Percentiles rank a stretch among this genome's conserved stretches.
These are phyloP conservation scores for Eulemur albifrons DNA, from an alignment of 2,797 vertebrate species.

Conservation along the genomic window DNA sequence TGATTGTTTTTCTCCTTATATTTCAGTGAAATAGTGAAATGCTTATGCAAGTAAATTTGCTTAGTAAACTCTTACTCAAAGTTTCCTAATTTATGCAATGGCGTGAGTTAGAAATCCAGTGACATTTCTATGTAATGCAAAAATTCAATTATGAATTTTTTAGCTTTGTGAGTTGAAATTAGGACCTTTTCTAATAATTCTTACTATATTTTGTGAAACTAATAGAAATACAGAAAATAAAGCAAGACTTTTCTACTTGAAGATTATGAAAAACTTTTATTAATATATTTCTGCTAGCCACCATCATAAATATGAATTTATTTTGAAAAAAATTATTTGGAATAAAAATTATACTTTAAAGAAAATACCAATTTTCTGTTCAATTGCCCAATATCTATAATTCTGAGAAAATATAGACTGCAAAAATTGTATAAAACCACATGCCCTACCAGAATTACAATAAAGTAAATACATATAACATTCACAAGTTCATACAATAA, in stretches of 20 bases:
- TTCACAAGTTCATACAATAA: background rate
- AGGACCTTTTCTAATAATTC: constrained; percentile 44
- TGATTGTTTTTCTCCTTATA: background rate
- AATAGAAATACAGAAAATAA: constrained; percentile 52
- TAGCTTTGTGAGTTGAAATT: constrained; percentile 56
- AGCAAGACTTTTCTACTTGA: background rate
- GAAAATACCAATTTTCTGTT: background rate
- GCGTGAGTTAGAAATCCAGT: background rate
- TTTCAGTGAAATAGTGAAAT: background rate
- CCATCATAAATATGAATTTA: background rate
- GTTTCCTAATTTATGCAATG: background rate
- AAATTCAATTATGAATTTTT: constrained; percentile 34
- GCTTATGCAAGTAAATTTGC: background rate
- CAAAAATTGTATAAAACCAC: background rate
- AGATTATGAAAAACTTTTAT: background rate
- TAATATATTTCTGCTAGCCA: background rate
- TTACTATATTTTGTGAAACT: constrained; percentile 50
- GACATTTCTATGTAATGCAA: background rate
- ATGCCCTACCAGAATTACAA: background rate
- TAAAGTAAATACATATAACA: background rate
- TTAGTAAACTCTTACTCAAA: background rate
- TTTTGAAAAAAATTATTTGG: constrained; percentile 28
- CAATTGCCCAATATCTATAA: background rate
- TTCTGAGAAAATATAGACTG: background rate
- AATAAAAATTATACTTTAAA: background rate